Evolutionary conservation across 2,888 invertebrate genomes (phyloP), one percentile per base, ranked within the genome.

Genomic region (Bimastos eiseni): DNA sequence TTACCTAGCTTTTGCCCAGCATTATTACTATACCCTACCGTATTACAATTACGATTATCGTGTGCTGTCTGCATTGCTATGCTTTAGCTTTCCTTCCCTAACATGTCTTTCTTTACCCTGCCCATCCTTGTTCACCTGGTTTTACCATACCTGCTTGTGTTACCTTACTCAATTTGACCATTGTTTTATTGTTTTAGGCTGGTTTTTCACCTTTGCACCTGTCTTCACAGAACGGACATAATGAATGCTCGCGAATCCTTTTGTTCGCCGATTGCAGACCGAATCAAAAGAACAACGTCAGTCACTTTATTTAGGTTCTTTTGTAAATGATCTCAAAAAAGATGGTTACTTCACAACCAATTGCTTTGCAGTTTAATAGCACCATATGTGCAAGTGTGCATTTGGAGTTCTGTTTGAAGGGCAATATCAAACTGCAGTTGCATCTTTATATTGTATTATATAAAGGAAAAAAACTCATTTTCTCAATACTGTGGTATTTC

Each of bases 161-260:
- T 70, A n/a, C 70, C 70, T 70, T 70, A 70, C 70, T n/a, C n/a
- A n/a, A 70, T 70, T n/a, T n/a, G 8, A 70, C 70, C 70, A 70
- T 70, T 38, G 41, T 37, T 37, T 89, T 30, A 24, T 49, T 90
- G 90, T 34, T 49, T n/a, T 83, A 89, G 83, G 70, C 83, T 38
- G 91, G 91, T 24, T 86, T 88, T 41, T 91, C 91, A 34, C 38
- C 91, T 34, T 34, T 90, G 34, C 92, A 92, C 88, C 44, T 89
- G 34, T 91, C 91, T 24, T 91, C 92, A n/a, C 70, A 38, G 38
- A 34, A 89, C 33, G 91, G 91, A 15, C 99, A 99, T 95, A 98
- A 98, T 0, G 98, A 98, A 6, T 98, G 98, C 92, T 97, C 98
- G 0, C 96, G 98, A 90, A 98, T 99, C 93, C 96, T 99, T 90